Evolutionary conservation across 2,888 invertebrate species (phyloP).

Genomic region (Metallyticus violacea): DNA sequence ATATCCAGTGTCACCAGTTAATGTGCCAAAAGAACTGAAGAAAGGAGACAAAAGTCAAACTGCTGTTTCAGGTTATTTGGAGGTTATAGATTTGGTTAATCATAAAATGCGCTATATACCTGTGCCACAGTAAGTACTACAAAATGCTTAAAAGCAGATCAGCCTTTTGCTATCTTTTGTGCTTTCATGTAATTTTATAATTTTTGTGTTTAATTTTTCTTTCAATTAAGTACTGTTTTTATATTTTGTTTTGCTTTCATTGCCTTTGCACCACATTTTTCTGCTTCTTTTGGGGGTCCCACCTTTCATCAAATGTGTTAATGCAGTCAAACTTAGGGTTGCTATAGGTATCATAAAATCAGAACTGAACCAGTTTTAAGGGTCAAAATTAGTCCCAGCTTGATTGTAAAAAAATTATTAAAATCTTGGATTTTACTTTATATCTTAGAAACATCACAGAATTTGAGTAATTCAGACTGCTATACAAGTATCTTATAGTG

Average conservation of each 20-base stretch:
- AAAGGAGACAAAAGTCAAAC: slow-evolving; percentile 26
- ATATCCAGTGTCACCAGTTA: slow-evolving; percentile 37
- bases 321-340: too few relatives aligned
- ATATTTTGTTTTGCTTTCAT: neutral
- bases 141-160: neutral
- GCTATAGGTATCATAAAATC: too few relatives aligned
- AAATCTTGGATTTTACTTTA: too few relatives aligned
- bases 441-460: too few relatives aligned
- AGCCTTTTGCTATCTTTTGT: neutral
- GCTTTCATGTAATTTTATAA: neutral
- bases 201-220: neutral
- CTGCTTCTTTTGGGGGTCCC: too few relatives aligned
- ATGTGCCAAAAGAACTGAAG: slow-evolving; percentile 35
- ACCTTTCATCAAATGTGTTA: too few relatives aligned
- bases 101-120: slow-evolving; percentile 53
- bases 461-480: too few relatives aligned
- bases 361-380: too few relatives aligned
- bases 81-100: slow-evolving; percentile 52
- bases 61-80: slow-evolving; percentile 47
- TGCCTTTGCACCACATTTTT: too few relatives aligned
- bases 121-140: slow-evolving; percentile 48
- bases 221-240: neutral
- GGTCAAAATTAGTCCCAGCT: too few relatives aligned
- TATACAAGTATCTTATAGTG: too few relatives aligned
- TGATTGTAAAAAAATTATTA: too few relatives aligned